Evolutionary conservation across 2,113 vertebrate species (phyloP).

Genomic region (Cyanistes caeruleus): DNA sequence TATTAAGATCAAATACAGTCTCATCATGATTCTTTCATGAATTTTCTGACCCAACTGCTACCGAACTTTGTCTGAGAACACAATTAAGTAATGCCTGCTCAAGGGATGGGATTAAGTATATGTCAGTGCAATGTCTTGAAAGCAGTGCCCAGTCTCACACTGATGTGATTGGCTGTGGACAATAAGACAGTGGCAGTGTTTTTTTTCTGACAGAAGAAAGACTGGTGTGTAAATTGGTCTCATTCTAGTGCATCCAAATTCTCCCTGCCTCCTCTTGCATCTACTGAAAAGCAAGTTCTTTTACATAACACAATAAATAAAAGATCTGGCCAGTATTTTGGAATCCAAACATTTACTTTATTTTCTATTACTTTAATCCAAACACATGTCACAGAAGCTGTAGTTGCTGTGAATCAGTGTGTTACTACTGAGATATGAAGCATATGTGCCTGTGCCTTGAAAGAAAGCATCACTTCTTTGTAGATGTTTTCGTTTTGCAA

Average conservation of each 20-base stretch:
- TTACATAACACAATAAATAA: background rate
- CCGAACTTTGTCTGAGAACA: background rate
- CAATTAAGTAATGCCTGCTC: background rate
- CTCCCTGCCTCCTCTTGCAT: background rate
- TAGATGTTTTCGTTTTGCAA: background rate
- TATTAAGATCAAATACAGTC: background rate
- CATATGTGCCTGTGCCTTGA: background rate
- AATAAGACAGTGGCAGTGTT: background rate
- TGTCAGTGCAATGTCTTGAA: background rate
- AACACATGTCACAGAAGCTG: background rate
- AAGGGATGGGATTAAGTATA: background rate
- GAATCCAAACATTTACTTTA: background rate
- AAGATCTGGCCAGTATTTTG: background rate
- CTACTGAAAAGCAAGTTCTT: background rate
- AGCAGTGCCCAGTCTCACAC: background rate
- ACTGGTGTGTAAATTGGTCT: background rate
- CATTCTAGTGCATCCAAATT: background rate
- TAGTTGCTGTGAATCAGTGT: background rate
- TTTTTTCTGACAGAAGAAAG: conserved; percentile 22
- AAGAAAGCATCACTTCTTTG: background rate
- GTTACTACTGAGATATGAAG: background rate
- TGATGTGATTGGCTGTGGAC: background rate
- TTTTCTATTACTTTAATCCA: background rate
- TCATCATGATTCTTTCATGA: background rate
- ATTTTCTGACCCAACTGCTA: background rate